phyloP scores from a whole-genome alignment of 1,140 invertebrate genomes.

The Nasonia vitripennis region DNA sequence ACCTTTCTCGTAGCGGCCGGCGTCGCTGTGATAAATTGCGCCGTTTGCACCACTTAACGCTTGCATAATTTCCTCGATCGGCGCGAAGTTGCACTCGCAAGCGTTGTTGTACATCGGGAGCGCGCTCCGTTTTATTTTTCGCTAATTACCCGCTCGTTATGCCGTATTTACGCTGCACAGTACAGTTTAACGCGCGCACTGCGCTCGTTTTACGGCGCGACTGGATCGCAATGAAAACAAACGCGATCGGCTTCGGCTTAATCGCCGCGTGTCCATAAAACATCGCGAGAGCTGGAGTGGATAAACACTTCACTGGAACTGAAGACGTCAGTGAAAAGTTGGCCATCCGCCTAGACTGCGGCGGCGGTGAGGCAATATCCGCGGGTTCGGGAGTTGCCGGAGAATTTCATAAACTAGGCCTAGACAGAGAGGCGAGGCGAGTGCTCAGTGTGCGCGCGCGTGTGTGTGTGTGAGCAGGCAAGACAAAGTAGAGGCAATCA shows the following conservation, averaged over 20 bases:
- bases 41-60: neutral
- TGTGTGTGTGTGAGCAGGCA: too few species aligned
- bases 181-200: neutral
- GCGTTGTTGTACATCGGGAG: neutral
- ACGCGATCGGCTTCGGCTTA: neutral
- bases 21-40: neutral
- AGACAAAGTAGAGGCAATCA: too few species aligned
- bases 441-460: too few species aligned
- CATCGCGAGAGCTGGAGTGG: neutral
- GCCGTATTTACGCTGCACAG: neutral
- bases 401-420: too few species aligned
- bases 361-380: too few species aligned
- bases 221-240: neutral
- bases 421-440: too few species aligned
- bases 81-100: neutral
- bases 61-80: neutral
- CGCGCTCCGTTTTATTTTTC: neutral
- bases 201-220: neutral
- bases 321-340: neutral
- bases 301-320: too few species aligned
- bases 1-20: neutral
- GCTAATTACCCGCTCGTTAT: neutral
- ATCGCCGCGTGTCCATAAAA: too few species aligned
- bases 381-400: too few species aligned
- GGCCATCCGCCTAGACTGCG: too few species aligned